Evolutionary conservation across 2,888 invertebrate species (phyloP), one percentile per base, ranked within the genome.

Genomic region (Noctua fimbriata): DNA sequence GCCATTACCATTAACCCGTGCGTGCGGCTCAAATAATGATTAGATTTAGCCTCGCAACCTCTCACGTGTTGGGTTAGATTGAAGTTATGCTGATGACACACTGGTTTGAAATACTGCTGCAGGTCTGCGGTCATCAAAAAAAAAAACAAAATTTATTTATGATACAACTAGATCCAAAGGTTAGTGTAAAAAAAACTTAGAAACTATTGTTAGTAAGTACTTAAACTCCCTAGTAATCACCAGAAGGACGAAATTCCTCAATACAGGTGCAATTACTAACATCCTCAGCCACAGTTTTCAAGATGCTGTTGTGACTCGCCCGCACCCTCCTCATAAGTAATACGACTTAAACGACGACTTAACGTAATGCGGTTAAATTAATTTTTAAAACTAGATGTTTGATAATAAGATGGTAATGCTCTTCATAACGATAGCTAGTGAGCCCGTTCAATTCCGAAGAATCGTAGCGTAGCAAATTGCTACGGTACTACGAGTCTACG

Each of bases 11-110:
- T 94, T 92, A 93, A 90, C 88, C 87, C 84, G 89, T 90, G 90
- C 89, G 90, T 92, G 92, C 82, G 84, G 87, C 85, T 92, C 86
- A 91, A 92, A 92, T 91, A 91, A 90, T 91, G 88, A 91, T 92
- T 92, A 92, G 90, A 86, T 90, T 87, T 82, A 88, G 79, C 81
- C 78, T 88, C 79, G 73, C 79, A 73, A 82, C 82, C 73, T 89
- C 82, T 87, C 79, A 81, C 80, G 76, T 89, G 80, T 80, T 77
- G 28, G 36, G 36, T 76, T 79, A 83, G 73, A 78, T 32, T n/a
- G 67, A 73, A 24, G 32, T 72, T 75, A 84, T 28, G 80, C 66
- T 73, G 58, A 21, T 67, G 69, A 69, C 70, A 73, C 69, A 87
- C 67, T 65, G 24, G 21, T 36, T 44, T 7, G 32, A 24, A 55